These are phyloP conservation scores for Brachyrhaphis roseni DNA, from an alignment of 2,797 vertebrate genomes.

Conservation along the genomic window DNA sequence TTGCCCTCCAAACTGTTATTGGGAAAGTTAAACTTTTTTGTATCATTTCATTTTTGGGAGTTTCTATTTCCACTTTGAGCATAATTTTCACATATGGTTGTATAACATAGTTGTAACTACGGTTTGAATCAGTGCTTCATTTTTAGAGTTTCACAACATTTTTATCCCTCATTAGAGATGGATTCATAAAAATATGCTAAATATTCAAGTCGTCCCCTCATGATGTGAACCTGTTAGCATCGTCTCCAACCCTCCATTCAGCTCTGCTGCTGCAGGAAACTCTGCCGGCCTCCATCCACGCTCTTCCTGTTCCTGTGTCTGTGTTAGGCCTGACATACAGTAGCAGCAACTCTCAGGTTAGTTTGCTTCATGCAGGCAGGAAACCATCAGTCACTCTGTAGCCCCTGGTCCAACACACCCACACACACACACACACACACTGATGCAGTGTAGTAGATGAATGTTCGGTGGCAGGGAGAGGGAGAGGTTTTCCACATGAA, in stretches of 20 bases:
- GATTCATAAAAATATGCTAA: neutral
- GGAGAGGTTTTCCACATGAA: slow-evolving; percentile 71
- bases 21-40: neutral
- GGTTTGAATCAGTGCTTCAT: neutral
- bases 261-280: neutral
- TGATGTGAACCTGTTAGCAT: neutral
- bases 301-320: slow-evolving; percentile 23
- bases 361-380: slow-evolving; percentile 43
- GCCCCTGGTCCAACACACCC: slow-evolving; percentile 37
- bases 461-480: slow-evolving; percentile 60
- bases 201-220: too few relatives aligned
- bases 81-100: neutral
- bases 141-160: neutral
- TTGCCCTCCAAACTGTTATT: neutral
- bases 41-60: neutral
- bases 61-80: neutral
- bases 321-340: slow-evolving; percentile 37
- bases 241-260: neutral
- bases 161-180: neutral
- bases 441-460: slow-evolving; percentile 39
- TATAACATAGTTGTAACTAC: neutral
- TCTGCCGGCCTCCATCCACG: neutral
- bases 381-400: slow-evolving; percentile 60
- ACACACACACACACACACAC: slow-evolving; percentile 21
- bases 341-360: slow-evolving; percentile 45